These are phyloP conservation scores for Aleiodes testaceus DNA, from an alignment of 2,888 invertebrate species.

Conservation along the genomic window DNA sequence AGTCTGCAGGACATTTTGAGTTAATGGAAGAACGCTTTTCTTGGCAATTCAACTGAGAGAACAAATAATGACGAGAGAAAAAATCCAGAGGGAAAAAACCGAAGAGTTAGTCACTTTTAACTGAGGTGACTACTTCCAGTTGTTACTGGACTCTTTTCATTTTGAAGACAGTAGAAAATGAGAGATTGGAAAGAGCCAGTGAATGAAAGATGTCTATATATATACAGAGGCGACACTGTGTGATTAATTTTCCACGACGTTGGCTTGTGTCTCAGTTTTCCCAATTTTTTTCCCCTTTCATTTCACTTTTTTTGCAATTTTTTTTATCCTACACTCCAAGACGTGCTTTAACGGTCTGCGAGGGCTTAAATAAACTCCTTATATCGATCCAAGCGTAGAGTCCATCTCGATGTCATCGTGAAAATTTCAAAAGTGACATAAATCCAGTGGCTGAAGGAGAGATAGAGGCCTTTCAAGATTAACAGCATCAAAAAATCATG, in stretches of 20 bases:
- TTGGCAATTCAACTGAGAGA: too few relatives aligned
- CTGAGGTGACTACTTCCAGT: background rate
- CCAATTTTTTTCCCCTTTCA: background rate
- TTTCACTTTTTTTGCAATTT: background rate
- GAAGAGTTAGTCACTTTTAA: conserved; percentile 11
- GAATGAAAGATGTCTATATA: too few relatives aligned
- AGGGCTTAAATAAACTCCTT: conserved; percentile 9
- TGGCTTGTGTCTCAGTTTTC: too few relatives aligned
- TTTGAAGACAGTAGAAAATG: too few relatives aligned
- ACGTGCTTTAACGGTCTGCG: background rate
- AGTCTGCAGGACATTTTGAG: too few relatives aligned
- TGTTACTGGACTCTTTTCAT: background rate
- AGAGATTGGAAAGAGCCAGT: too few relatives aligned
- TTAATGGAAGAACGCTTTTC: too few relatives aligned
- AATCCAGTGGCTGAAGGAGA: background rate
- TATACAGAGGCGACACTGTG: too few relatives aligned
- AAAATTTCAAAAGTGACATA: conserved; percentile 16
- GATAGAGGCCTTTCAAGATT: background rate
- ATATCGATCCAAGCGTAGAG: background rate
- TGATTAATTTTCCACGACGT: too few relatives aligned
- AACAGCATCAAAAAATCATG: background rate
- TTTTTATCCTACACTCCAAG: background rate
- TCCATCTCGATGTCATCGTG: background rate
- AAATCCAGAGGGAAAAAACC: background rate
- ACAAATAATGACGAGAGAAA: too few relatives aligned